Conservation (phyloP, 2,797 vertebrate genomes). For the Cuniculus paca region DNA sequence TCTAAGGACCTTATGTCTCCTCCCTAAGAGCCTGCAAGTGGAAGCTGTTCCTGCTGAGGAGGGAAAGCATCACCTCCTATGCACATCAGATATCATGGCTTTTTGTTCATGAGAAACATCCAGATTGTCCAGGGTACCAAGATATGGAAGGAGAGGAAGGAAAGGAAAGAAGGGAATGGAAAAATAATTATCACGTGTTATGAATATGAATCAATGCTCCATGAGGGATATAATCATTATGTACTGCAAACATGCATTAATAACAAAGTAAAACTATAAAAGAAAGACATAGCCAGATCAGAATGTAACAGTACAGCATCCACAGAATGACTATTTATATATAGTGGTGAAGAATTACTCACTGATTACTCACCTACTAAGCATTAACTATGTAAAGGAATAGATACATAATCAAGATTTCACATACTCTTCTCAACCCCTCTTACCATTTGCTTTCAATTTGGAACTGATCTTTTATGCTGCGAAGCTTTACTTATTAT, state of each 20-base stretch:
- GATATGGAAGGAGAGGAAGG: neutral
- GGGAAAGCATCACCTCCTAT: neutral
- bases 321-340: neutral
- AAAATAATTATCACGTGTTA: neutral
- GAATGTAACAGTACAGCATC: neutral
- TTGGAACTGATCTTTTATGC: neutral
- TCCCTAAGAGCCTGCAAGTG: no score
- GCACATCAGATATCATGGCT: no score
- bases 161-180: neutral
- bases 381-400: neutral
- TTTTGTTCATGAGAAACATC: neutral
- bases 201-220: no score
- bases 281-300: neutral
- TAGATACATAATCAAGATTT: neutral
- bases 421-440: neutral
- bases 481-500: neutral
- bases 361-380: neutral
- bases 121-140: neutral
- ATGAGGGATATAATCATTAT: neutral
- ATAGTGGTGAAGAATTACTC: neutral
- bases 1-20: neutral
- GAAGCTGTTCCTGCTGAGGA: neutral
- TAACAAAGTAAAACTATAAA: neutral
- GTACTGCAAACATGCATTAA: neutral
- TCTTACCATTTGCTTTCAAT: neutral